Percentiles rank a stretch among this genome's conserved stretches.
Conservation (phyloP, 2,888 invertebrate species). For the Lissocephala sabroskyi region DNA sequence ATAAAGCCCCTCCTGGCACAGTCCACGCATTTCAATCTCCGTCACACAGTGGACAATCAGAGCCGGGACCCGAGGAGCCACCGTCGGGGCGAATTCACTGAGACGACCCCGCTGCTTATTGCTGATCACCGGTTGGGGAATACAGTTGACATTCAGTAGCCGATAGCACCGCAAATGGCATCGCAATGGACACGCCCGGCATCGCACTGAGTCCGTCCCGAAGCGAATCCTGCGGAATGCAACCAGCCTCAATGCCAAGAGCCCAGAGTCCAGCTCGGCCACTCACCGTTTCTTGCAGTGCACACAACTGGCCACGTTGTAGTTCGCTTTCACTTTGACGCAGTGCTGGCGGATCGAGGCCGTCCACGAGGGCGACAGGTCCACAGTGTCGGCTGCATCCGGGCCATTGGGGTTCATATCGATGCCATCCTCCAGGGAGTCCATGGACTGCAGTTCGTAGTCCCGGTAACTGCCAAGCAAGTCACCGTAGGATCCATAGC, state of each 20-base stretch:
- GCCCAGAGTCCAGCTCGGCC: background rate
- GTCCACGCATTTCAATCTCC: conserved; percentile 42
- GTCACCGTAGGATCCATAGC: conserved; percentile 46
- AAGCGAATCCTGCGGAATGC: conserved; percentile 35
- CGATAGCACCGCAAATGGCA: conserved; percentile 39
- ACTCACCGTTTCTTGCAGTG: conserved; percentile 51
- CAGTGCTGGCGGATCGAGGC: conserved; percentile 38
- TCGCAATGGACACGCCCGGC: conserved; percentile 50
- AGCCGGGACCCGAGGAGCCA: conserved; percentile 47
- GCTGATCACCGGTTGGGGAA: conserved; percentile 36
- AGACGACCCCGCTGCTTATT: conserved; percentile 30
- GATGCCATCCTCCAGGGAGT: conserved; percentile 38
- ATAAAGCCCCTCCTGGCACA: conserved; percentile 47
- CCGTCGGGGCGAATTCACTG: conserved; percentile 38
- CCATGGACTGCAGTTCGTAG: conserved; percentile 42
- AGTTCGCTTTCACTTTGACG: conserved; percentile 42
- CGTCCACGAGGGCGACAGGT: background rate
- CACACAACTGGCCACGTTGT: conserved; percentile 46
- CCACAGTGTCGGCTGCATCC: conserved; percentile 10
- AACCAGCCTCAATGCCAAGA: too few relatives aligned
- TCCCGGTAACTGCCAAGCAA: conserved; percentile 26
- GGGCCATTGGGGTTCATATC: conserved; percentile 47
- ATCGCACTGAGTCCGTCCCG: conserved; percentile 34
- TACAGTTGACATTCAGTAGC: conserved; percentile 39
- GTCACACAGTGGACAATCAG: conserved; percentile 55